Conservation (phyloP, 2,797 vertebrate species). For the Falco columbarius region DNA sequence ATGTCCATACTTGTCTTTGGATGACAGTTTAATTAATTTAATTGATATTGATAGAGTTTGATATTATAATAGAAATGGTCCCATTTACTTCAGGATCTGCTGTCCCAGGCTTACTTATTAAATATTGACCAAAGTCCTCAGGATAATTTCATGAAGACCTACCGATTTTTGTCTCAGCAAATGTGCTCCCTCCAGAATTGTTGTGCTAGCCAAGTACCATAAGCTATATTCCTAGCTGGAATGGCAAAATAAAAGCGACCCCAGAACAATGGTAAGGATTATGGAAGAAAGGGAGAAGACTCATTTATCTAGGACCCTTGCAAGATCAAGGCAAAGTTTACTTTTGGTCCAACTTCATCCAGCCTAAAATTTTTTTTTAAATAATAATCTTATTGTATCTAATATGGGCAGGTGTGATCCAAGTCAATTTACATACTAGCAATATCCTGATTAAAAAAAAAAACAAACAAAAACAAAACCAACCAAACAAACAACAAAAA, state of each 20-base stretch:
- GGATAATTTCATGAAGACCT: not conserved
- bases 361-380: not conserved
- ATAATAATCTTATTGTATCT: not conserved
- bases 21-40: not conserved
- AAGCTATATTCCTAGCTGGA: not conserved
- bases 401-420: not conserved
- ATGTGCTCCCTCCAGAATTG: not conserved
- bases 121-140: not conserved
- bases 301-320: accelerated
- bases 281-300: not conserved
- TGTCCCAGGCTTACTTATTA: not conserved
- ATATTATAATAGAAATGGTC: not conserved
- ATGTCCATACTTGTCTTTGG: not conserved
- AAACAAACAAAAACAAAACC: not conserved
- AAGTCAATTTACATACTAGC: not conserved
- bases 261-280: not conserved
- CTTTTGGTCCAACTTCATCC: not conserved
- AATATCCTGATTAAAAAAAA: not conserved
- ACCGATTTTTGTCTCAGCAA: not conserved
- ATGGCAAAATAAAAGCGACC: not conserved
- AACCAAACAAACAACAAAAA: not conserved
- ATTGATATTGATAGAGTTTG: not conserved
- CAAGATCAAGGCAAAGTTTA: not conserved
- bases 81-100: not conserved
- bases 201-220: not conserved